These are phyloP conservation scores for Bathynomus jamesi DNA, from an alignment of 1,140 invertebrate genomes.

Conservation along the genomic window DNA sequence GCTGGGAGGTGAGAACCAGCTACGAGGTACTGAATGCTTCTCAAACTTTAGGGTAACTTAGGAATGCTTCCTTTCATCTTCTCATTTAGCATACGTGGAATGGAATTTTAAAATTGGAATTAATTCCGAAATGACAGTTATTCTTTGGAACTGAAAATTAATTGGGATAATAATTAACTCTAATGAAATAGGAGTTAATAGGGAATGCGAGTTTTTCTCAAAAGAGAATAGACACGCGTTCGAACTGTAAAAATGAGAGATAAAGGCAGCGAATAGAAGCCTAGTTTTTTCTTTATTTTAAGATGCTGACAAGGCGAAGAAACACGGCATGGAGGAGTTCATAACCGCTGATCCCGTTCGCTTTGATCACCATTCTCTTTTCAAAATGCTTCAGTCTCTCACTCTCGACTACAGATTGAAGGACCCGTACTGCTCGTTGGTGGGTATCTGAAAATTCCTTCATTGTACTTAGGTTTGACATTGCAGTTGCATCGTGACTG, in stretches of 20 bases:
- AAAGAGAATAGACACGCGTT: no score
- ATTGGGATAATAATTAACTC: no score
- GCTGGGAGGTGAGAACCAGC: slow-evolving; percentile 61
- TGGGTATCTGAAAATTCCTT: slow-evolving; percentile 43
- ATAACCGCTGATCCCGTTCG: slow-evolving; percentile 96
- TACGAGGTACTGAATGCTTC: not conserved
- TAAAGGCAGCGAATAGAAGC: no score
- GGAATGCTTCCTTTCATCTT: not conserved
- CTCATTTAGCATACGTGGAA: no score
- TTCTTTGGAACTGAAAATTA: no score
- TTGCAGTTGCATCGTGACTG: no score
- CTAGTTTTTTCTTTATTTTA: not conserved
- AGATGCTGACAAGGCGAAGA: slow-evolving; percentile 92
- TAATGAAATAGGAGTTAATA: no score
- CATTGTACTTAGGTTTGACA: no score
- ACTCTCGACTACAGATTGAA: slow-evolving; percentile 91
- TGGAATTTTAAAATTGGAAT: no score
- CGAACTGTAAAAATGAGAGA: no score
- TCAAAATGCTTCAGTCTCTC: slow-evolving; percentile 81
- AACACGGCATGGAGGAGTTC: slow-evolving; percentile 98
- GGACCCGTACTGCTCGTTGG: slow-evolving; percentile 94
- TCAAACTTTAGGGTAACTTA: not conserved
- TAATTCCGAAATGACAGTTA: no score
- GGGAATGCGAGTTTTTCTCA: no score
- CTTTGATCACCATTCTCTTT: slow-evolving; percentile 88